Base-by-base conservation (phyloP, 1,140 invertebrate genomes). In the Acromyrmex heyeri region DNA sequence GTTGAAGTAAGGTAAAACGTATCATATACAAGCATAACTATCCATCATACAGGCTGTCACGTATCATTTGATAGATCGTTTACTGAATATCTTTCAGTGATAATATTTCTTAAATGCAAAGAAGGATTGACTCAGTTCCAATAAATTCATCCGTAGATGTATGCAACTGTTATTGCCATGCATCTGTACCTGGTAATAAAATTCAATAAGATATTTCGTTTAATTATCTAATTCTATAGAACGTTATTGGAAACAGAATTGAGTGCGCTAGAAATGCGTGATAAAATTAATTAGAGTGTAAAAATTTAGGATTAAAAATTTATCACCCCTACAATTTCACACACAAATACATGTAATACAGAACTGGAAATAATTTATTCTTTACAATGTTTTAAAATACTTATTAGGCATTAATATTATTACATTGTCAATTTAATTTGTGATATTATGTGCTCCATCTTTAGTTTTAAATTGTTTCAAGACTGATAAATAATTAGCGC, bases 31-130 rank as follows among this genome's bases (percentile, higher is more conserved):
- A 83, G 27, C 38, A 34, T 48, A 34, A 44, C 24, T 55, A 83
- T 83, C 79, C 79, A 83, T 83, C 79, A 64, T 62, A 61, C 67
- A 24, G 38, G 24, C 38, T 75, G 69, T 83, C 55, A 55, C 38
- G 79, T 73, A 73, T 83, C 79, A 83, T 83, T 83, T 83, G 79
- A 83, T 83, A 75, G 79, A 83, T 83, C 38, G 69, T 75, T 57
- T 57, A 61, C 38, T 73, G 79, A 75, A 75, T 61, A 83, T 83
- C 69, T 75, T 55, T 75, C 69, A 75, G 77, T 61, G 14, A 61
- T 83, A 73, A 75, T 83, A 53, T 44, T 83, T 38, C 79, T 73
- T 83, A 75, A 83, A 83, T 75, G 79, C 55, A 57, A 75, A 30
- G 14, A 50, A 62, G 55, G 30, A 57, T 81, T 81, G 62, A 81